A percentile compares a stretch with the other conserved stretches of the same genome.
Conservation (phyloP, 2,888 invertebrate species). For the Trachelus tabidus region DNA sequence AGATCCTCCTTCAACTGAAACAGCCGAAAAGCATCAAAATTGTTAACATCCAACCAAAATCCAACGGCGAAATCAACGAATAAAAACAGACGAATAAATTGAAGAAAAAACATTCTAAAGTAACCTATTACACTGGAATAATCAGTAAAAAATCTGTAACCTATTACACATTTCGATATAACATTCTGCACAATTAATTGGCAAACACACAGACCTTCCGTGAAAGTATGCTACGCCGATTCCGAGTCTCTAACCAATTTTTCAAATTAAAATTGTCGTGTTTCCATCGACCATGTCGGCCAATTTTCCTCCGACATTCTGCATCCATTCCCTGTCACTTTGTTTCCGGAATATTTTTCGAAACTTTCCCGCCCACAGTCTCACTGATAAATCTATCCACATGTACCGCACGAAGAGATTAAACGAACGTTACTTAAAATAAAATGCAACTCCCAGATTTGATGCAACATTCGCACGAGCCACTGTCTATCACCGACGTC, state of each 20-base stretch:
- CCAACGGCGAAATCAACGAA: background rate
- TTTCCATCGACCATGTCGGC: background rate
- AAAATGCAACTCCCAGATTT: background rate
- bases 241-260: background rate
- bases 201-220: background rate
- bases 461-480: background rate
- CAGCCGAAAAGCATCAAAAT: background rate
- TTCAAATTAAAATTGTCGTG: background rate
- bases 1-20: constrained; percentile 38
- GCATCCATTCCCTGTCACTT: background rate
- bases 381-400: background rate
- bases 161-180: background rate
- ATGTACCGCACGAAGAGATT: background rate
- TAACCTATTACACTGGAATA: no score
- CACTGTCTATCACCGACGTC: background rate
- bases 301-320: background rate
- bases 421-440: background rate
- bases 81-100: background rate
- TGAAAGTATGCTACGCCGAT: background rate
- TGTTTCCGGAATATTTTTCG: background rate
- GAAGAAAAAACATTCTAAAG: background rate
- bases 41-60: background rate
- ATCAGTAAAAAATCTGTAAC: no score
- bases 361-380: background rate
- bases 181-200: background rate